Evolutionary conservation across 2,113 vertebrate genomes (phyloP).

Genomic region (Pampusana beccarii): DNA sequence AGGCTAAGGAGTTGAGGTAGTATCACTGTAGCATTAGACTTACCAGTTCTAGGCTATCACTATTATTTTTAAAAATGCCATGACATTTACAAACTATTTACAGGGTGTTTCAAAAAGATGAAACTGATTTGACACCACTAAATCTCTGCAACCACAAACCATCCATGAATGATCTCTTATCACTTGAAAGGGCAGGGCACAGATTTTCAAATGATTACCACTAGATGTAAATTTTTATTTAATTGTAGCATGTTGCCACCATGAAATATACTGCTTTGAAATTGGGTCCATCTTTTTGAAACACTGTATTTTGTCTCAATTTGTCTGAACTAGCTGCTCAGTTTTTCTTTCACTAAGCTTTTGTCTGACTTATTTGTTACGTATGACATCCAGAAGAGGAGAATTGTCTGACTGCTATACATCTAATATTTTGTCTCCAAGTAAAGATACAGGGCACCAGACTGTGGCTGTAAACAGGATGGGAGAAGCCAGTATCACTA

Average conservation of each 20-base stretch:
- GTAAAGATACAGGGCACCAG: background rate
- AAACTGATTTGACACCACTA: too few relatives aligned
- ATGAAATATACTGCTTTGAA: too few relatives aligned
- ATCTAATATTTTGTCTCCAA: background rate
- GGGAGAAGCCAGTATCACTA: background rate
- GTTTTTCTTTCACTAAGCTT: background rate
- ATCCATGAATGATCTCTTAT: too few relatives aligned
- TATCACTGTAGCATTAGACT: background rate
- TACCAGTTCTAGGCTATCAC: background rate
- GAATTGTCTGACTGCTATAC: background rate
- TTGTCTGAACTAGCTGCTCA: background rate
- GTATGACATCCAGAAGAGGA: background rate
- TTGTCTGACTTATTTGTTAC: background rate
- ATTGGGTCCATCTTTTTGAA: too few relatives aligned
- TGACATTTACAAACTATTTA: background rate
- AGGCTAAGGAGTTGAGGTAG: background rate
- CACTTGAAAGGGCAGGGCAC: too few relatives aligned
- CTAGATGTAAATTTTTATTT: too few relatives aligned
- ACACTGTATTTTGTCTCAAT: background rate
- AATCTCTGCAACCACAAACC: too few relatives aligned
- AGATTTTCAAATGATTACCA: too few relatives aligned
- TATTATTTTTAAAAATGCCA: background rate
- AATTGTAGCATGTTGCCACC: too few relatives aligned
- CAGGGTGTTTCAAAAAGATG: too few relatives aligned
- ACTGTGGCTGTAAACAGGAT: background rate